Percentiles rank a stretch among this genome's conserved stretches.
phyloP scores from a whole-genome alignment of 2,113 vertebrate species.

The Ptyas mucosa region DNA sequence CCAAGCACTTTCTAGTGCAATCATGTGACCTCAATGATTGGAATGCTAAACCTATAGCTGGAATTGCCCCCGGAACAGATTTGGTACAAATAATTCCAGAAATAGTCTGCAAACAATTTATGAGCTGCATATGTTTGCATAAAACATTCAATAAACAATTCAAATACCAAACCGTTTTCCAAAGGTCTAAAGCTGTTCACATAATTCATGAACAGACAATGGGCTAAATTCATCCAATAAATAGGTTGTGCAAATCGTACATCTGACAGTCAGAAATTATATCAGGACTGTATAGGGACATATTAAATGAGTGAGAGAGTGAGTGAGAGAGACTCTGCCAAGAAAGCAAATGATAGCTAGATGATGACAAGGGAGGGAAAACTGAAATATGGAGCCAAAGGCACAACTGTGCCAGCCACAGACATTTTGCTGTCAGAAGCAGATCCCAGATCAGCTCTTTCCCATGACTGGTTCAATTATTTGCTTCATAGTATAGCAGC shows the following conservation, averaged over 20 bases:
- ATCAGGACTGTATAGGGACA: not conserved
- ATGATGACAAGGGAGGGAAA: not conserved
- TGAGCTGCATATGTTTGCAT: slow-evolving; percentile 25
- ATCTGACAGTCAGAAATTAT: not conserved
- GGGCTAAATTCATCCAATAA: slow-evolving; percentile 7
- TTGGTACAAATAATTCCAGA: slow-evolving; percentile 7
- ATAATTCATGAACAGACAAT: slow-evolving; percentile 16
- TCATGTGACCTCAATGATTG: not conserved
- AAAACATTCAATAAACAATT: slow-evolving; percentile 27
- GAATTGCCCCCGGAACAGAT: not conserved
- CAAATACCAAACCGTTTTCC: slow-evolving; percentile 21
- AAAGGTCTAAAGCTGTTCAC: slow-evolving; percentile 22
- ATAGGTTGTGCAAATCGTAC: not conserved
- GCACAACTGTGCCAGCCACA: not conserved
- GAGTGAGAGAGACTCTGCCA: not conserved
- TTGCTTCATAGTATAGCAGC: not conserved
- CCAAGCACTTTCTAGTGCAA: not conserved
- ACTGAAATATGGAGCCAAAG: not conserved
- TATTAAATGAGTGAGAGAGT: not conserved
- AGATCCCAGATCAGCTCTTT: not conserved
- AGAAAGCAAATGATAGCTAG: not conserved
- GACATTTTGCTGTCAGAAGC: not conserved
- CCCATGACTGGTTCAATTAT: not conserved
- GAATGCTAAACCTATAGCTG: not conserved
- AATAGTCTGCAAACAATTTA: slow-evolving; percentile 27